phyloP scores from a whole-genome alignment of 1,140 invertebrate genomes.

The Leptinotarsa texana region DNA sequence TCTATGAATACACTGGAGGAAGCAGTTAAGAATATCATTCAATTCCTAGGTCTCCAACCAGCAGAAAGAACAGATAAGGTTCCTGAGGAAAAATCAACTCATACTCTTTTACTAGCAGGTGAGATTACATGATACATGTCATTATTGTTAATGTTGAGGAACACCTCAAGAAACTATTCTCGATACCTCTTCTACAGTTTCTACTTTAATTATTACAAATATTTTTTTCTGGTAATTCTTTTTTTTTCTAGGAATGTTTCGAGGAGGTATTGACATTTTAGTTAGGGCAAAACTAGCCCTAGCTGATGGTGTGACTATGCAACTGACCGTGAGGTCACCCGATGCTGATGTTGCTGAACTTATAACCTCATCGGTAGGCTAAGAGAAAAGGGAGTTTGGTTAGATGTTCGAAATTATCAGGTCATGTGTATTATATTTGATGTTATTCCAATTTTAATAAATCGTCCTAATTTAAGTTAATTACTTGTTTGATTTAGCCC shows the following conservation, averaged over 20 bases:
- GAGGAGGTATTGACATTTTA: slow-evolving; percentile 87
- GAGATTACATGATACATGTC: no score
- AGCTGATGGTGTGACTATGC: slow-evolving; percentile 76
- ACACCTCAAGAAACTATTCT: background rate
- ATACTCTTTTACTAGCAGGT: slow-evolving; percentile 80
- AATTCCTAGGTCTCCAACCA: slow-evolving; percentile 86
- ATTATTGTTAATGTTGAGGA: background rate
- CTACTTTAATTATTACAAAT: no score
- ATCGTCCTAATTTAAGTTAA: background rate
- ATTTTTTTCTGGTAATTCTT: background rate
- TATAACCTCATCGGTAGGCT: slow-evolving; percentile 83
- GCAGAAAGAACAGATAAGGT: slow-evolving; percentile 86
- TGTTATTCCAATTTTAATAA: slow-evolving; percentile 1
- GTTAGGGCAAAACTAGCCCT: slow-evolving; percentile 83
- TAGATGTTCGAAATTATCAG: background rate
- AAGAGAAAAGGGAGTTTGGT: slow-evolving; percentile 49
- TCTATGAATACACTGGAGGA: slow-evolving; percentile 80
- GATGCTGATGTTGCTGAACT: slow-evolving; percentile 79
- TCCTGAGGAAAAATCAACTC: slow-evolving; percentile 79
- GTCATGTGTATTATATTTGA: slow-evolving; percentile 3
- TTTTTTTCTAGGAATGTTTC: slow-evolving; percentile 71
- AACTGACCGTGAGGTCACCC: slow-evolving; percentile 67
- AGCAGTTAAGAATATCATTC: slow-evolving; percentile 84
- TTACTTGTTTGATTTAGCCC: no score
- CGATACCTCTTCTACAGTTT: no score